A percentile compares a stretch with the other conserved stretches of the same genome.
These are phyloP conservation scores for Platichthys stellatus DNA, from an alignment of 2,113 vertebrate species.

Conservation along the genomic window DNA sequence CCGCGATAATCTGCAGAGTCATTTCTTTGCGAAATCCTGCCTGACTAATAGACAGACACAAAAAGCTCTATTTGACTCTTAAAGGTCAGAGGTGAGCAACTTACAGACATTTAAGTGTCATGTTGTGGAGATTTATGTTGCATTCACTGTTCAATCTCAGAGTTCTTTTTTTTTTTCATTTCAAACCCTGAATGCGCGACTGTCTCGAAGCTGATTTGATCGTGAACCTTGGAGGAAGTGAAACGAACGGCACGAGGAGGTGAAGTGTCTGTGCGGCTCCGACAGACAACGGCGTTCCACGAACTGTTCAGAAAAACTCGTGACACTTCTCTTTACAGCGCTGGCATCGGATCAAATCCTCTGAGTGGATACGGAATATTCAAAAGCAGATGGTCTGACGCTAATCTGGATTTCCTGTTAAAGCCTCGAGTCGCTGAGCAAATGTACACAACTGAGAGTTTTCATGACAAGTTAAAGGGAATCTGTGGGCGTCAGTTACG, in stretches of 20 bases:
- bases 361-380: conserved; percentile 69
- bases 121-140: not conserved
- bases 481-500: conserved; percentile 49
- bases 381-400: conserved; percentile 76
- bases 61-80: not conserved
- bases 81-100: not conserved
- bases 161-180: not conserved
- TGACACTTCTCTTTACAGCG: conserved; percentile 47
- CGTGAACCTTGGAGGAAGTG: not conserved
- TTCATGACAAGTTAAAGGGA: conserved; percentile 64
- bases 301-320: conserved; percentile 26
- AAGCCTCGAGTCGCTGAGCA: conserved; percentile 55
- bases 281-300: conserved; percentile 14
- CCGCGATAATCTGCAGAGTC: too few relatives aligned
- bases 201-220: conserved; percentile 1
- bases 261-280: conserved; percentile 24
- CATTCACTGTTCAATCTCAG: not conserved
- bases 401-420: conserved; percentile 78
- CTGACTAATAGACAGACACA: too few relatives aligned
- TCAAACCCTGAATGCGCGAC: not conserved
- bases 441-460: conserved; percentile 68
- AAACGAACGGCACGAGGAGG: conserved; percentile 24
- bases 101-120: not conserved
- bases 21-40: too few relatives aligned
- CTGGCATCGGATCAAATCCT: conserved; percentile 72